Evolutionary conservation across 2,888 invertebrate species (phyloP), one percentile per base, ranked within the genome.

Genomic region (Pristionchus arcanus): DNA sequence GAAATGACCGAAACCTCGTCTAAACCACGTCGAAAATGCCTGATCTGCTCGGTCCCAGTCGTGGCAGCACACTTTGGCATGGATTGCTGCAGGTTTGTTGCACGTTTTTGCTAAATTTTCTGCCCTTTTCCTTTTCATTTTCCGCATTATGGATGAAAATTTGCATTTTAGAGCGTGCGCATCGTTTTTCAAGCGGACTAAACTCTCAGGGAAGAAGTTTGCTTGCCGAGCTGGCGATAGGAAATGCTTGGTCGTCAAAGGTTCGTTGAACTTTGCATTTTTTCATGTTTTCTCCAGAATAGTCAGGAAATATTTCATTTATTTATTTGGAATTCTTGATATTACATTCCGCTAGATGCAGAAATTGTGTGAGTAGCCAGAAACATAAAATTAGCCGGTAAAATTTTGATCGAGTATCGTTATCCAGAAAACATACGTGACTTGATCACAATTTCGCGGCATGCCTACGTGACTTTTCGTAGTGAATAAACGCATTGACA

Each of bases 21-120:
- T 5, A 37, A 74, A 37, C 37, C 37, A 19, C 11, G 15, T 4
- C 37, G 74, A 21, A 74, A 74, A 21, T 81, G 81, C 37, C 81
- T 81, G 49, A 81, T 81, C 34, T 81, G 81, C 21, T 2, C n/a
- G 16, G 81, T 81, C 0, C 81, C 81, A 1, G 81, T 81, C 13
- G n/a, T 25, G 1, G 49, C 81, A 0, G 42, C 81, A n/a, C 81
- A 81, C 49, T 81, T 81, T 28, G 81, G 81, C 53, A 81, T 81
- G 81, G 81, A 81, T 19, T 81, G 81, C 81, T 81, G 81, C 81
- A 81, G 81, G 81, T 81, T 28, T 81, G n/a, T 3, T 0, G 42
- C 42, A 49, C 11, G 4, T 49, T 49, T 49, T 9, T 11, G 42
- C 42, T 7, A 9, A 1, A 13, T 7, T 49, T 49, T 68, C n/a